phyloP scores from a whole-genome alignment of 2,113 vertebrate genomes.

The Rostratula benghalensis region DNA sequence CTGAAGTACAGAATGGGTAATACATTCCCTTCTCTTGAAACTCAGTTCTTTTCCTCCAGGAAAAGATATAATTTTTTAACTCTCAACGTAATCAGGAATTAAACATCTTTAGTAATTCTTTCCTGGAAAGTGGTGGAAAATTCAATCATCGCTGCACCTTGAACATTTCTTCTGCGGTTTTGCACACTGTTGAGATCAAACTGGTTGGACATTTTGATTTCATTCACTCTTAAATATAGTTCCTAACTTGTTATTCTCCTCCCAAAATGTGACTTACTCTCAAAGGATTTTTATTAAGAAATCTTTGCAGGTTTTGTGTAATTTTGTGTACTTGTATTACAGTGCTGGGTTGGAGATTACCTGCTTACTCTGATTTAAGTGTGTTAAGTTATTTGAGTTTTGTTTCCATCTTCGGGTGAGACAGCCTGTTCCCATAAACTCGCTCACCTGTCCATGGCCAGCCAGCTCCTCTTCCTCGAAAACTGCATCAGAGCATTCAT shows the following conservation, averaged over 20 bases:
- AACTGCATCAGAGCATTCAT: not conserved
- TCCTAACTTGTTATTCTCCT: not conserved
- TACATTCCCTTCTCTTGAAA: not conserved
- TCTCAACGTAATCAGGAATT: not conserved
- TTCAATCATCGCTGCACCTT: not conserved
- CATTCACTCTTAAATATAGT: not conserved
- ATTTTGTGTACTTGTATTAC: not conserved
- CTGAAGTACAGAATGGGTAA: not conserved
- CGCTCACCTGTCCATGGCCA: not conserved
- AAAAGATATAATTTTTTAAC: not conserved
- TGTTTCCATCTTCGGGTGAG: not conserved
- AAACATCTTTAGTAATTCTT: not conserved
- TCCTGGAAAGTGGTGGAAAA: not conserved
- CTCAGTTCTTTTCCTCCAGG: not conserved
- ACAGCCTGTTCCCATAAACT: not conserved
- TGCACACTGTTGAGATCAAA: not conserved
- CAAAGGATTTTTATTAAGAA: not conserved
- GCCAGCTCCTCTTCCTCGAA: not conserved
- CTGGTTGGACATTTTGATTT: not conserved
- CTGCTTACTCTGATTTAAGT: not conserved
- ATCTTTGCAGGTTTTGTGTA: not conserved
- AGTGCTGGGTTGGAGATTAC: not conserved
- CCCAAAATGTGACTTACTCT: not conserved
- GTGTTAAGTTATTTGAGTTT: not conserved
- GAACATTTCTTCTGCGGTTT: not conserved